Percentiles rank a stretch among this genome's conserved stretches.
These are phyloP conservation scores for Thaumetopoea pityocampa DNA, from an alignment of 1,140 invertebrate species.

Conservation along the genomic window DNA sequence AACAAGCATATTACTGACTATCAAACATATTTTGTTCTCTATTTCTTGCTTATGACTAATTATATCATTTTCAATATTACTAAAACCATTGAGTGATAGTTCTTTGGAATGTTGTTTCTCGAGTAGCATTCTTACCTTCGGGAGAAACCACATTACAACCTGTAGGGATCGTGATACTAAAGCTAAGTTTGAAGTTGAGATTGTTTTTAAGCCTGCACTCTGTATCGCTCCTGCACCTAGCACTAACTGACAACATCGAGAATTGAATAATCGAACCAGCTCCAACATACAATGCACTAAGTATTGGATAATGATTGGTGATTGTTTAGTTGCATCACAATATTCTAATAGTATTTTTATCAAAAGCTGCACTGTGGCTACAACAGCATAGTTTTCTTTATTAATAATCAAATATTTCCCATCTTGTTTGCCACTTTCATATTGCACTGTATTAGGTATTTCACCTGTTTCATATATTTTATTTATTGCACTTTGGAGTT, in stretches of 20 bases:
- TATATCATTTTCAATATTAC: slow-evolving; percentile 87
- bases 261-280: slow-evolving; percentile 93
- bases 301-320: slow-evolving; percentile 80
- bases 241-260: slow-evolving; percentile 94
- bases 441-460: slow-evolving; percentile 63
- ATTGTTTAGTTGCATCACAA: slow-evolving; percentile 85
- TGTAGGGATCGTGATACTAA: slow-evolving; percentile 92
- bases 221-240: slow-evolving; percentile 96
- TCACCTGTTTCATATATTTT: slow-evolving; percentile 78
- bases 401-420: slow-evolving; percentile 82
- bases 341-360: slow-evolving; percentile 94
- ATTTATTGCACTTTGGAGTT: slow-evolving; percentile 91
- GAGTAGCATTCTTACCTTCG: slow-evolving; percentile 83
- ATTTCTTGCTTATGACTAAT: slow-evolving; percentile 94
- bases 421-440: slow-evolving; percentile 59
- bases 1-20: slow-evolving; percentile 89
- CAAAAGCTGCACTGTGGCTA: slow-evolving; percentile 89
- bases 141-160: slow-evolving; percentile 86
- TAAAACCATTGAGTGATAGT: slow-evolving; percentile 75
- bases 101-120: slow-evolving; percentile 72
- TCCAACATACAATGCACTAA: slow-evolving; percentile 90
- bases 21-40: slow-evolving; percentile 91
- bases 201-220: slow-evolving; percentile 96
- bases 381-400: slow-evolving; percentile 89
- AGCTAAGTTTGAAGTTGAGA: slow-evolving; percentile 95